Evolutionary conservation across 2,797 vertebrate genomes (phyloP), one percentile per base, ranked within the genome.

Genomic region (Poecilia picta): DNA sequence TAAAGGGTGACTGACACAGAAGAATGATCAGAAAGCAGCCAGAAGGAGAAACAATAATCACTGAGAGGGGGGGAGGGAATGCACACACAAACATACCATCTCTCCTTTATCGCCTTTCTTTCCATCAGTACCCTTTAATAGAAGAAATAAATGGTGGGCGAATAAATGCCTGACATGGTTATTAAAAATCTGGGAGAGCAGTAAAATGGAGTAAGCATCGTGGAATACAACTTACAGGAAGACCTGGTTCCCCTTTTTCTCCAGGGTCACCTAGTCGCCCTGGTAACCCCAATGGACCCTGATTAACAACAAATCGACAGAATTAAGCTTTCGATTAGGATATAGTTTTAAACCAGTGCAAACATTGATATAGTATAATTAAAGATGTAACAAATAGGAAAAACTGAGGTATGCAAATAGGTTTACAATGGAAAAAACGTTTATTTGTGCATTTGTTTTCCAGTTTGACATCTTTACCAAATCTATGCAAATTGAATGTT

Each of bases 271-370:
- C 97, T 8, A 94, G 93, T 76, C 90, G 95, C 49, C 97, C 97
- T 1, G 97, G 96, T 46, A 97, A 85, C 15, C 97, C 97, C 11
- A 96, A 86, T 0, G 95, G 94, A 43, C 97, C 97, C 97, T 98
- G 76, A 78, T 78, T 28, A 83, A 28, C 16, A 78, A 79, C 23
- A 49, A 49, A 74, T 39, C 70, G 13, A 70, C 76, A 78, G 1
- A 7, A 55, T 72, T 25, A 2, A 71, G 10, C 8, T 45, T 55
- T 77, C 5, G 0, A 47, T 39, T 72, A 8, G 15, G 25, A 25
- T 43, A 72, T 25, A 45, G 47, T 75, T 74, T 59, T 49, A 82
- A 72, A 33, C 43, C 28, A 41, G 3, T 11, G 3, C 18, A 46
- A 76, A 46, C 11, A 25, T 15, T n/a, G 10, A 68, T 41, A 15